Evolutionary conservation across 2,113 vertebrate species (phyloP).

Genomic region (Leuciscus idus): DNA sequence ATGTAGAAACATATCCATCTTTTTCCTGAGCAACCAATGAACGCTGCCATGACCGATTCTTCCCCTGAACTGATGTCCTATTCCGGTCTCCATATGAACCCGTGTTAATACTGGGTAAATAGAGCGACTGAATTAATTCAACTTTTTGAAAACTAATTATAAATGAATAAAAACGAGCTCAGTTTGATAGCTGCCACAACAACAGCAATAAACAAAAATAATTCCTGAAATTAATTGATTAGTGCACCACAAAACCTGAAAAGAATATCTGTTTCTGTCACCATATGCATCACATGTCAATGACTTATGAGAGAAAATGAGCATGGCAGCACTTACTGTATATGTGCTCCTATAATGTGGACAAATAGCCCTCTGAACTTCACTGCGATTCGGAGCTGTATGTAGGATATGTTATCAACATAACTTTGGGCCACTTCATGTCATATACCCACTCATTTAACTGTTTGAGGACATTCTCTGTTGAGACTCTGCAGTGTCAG

Average conservation of each 20-base stretch:
- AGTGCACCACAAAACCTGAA: too few species aligned
- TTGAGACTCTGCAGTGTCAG: too few species aligned
- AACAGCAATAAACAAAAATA: too few species aligned
- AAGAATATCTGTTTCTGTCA: too few species aligned
- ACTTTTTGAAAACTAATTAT: neutral
- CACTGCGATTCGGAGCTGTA: neutral
- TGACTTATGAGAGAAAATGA: too few species aligned
- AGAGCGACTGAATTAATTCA: neutral
- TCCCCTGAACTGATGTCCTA: neutral
- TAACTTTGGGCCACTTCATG: neutral
- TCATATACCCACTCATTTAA: neutral
- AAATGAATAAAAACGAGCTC: neutral
- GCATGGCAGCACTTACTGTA: neutral
- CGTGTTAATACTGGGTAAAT: neutral
- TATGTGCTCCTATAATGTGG: neutral
- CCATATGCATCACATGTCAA: too few species aligned
- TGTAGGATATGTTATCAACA: neutral
- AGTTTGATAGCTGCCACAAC: neutral
- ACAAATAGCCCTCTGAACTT: neutral
- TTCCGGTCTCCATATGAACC: neutral
- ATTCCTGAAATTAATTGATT: too few species aligned
- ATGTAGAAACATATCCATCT: neutral
- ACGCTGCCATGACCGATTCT: slow-evolving; percentile 12
- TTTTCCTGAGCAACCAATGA: neutral
- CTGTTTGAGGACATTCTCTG: neutral